Percentiles rank a stretch among this genome's conserved stretches.
Evolutionary conservation across 2,888 invertebrate genomes (phyloP).

Genomic region (Corythucha ciliata): DNA sequence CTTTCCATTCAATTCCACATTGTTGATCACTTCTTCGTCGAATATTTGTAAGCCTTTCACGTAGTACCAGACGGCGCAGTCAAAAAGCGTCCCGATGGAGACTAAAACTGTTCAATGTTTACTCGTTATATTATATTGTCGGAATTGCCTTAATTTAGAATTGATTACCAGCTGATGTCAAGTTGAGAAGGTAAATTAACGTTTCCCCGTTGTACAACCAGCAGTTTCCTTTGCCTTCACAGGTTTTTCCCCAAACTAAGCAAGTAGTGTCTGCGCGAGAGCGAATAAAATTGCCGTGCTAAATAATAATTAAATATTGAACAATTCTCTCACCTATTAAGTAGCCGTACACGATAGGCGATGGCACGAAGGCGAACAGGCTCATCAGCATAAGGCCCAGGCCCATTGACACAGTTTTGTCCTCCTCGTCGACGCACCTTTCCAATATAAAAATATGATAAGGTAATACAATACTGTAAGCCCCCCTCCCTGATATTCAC

Average conservation of each 20-base stretch:
- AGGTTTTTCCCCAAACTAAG: constrained; percentile 64
- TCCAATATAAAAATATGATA: constrained; percentile 19
- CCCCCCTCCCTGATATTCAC: too few relatives aligned
- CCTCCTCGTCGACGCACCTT: constrained; percentile 61
- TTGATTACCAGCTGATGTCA: constrained; percentile 50
- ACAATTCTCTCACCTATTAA: constrained; percentile 58
- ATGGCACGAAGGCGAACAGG: constrained; percentile 62
- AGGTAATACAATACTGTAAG: too few relatives aligned
- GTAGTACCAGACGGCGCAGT: constrained; percentile 50
- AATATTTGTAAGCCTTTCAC: constrained; percentile 52
- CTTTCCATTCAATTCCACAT: too few relatives aligned
- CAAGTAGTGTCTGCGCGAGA: constrained; percentile 51
- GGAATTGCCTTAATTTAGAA: neutral
- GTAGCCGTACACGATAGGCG: constrained; percentile 65
- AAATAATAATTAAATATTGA: too few relatives aligned
- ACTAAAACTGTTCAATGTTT: constrained; percentile 47
- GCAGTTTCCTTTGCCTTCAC: constrained; percentile 59
- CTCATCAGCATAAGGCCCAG: constrained; percentile 59
- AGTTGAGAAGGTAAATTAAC: constrained; percentile 54
- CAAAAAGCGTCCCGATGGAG: constrained; percentile 49
- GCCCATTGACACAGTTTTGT: constrained; percentile 63
- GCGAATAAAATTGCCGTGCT: neutral
- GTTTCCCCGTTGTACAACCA: constrained; percentile 62
- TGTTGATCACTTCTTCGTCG: constrained; percentile 41
- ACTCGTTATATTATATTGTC: neutral